Evolutionary conservation across 2,113 vertebrate species (phyloP), one percentile per base, ranked within the genome.

Genomic region (Calidris pugnax): DNA sequence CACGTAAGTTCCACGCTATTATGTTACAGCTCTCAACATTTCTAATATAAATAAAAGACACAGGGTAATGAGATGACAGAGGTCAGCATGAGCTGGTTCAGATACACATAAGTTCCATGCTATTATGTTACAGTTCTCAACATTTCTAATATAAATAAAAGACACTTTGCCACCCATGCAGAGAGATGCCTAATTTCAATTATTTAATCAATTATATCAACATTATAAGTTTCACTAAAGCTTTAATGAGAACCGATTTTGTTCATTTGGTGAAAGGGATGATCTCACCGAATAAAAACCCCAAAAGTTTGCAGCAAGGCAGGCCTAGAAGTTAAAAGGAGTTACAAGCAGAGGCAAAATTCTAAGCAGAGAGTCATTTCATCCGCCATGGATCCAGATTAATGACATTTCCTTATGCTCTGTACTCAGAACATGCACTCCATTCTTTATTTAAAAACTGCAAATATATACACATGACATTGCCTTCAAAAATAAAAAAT

Each of bases 81-180:
- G n/a, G n/a, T n/a, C n/a, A n/a, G n/a, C n/a, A n/a, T n/a, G n/a
- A n/a, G n/a, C 20, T 10, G 11, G 62, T 71, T 67, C 24, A 72
- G n/a, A 41, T 12, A 60, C 6, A 14, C 4, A 0, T 8, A 79
- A 77, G 6, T 63, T 85, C 1, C 1, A 12, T 47, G 45, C 20
- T 50, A 45, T 19, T 72, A 45, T 24, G 83, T 43, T 7, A 37
- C 3, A 43, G 23, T 59, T 87, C 69, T 66, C 41, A 62, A 56
- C 6, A 48, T 23, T 55, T 77, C 30, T 69, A 76, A 39, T 9
- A 33, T 26, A 41, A 75, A 12, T 28, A 56, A 39, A 63, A 66
- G 20, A 23, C 7, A 53, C 16, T 64, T 50, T 59, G 32, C 28
- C 6, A 43, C 6, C 17, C 18, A 35, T 7, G 20, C 20, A 71